Conservation (phyloP, 2,113 vertebrate species). For the Bujurquina vittata region DNA sequence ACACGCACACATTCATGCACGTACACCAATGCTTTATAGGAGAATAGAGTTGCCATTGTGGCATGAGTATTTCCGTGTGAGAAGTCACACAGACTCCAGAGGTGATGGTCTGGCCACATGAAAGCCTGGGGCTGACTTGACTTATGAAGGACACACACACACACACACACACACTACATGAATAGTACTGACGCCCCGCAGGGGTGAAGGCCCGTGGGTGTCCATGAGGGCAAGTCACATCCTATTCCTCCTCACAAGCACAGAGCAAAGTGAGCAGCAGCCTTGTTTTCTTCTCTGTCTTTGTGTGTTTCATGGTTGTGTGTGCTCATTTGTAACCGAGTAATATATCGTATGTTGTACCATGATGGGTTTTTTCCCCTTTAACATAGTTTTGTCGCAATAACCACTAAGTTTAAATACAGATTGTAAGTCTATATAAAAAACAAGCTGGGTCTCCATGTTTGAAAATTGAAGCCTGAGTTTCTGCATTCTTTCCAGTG, state of each 20-base stretch:
- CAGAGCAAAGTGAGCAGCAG: slow-evolving; percentile 15
- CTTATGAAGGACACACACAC: slow-evolving; percentile 36
- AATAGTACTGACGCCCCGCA: slow-evolving; percentile 2
- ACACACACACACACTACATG: background rate
- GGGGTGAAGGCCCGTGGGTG: slow-evolving; percentile 26
- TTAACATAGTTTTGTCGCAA: background rate
- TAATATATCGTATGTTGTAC: background rate
- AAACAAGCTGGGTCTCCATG: too few relatives aligned
- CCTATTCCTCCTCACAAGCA: slow-evolving; percentile 7
- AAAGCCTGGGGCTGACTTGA: background rate
- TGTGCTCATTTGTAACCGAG: background rate
- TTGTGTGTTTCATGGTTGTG: background rate
- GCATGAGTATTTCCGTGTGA: background rate
- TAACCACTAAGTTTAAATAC: too few relatives aligned
- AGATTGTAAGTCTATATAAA: too few relatives aligned
- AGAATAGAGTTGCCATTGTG: slow-evolving; percentile 23
- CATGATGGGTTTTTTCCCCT: background rate
- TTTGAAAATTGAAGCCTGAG: too few relatives aligned
- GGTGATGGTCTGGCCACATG: slow-evolving; percentile 22
- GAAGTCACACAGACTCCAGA: background rate
- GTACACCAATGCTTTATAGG: background rate
- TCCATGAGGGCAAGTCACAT: slow-evolving; percentile 32
- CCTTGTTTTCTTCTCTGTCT: background rate
- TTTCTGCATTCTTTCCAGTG: too few relatives aligned
- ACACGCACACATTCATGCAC: background rate